These are phyloP conservation scores for Nematostella vectensis DNA, from an alignment of 92 coral and sea anemone species.

Conservation along the genomic window DNA sequence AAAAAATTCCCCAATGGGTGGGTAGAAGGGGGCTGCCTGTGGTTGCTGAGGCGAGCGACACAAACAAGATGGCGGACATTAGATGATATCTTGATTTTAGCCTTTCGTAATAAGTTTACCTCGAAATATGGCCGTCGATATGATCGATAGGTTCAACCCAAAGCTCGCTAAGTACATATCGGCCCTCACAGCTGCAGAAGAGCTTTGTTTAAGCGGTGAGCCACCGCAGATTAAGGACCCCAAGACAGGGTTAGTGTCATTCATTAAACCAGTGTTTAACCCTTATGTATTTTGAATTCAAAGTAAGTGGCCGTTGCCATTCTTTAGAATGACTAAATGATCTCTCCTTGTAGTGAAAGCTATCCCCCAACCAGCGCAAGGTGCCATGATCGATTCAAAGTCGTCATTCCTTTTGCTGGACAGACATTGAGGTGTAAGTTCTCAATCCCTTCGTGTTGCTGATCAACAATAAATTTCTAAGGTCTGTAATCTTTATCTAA, in stretches of 20 bases:
- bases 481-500: not conserved
- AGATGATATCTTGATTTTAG: no score
- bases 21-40: no score
- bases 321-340: no score
- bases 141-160: slow-evolving; percentile 53
- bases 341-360: no score
- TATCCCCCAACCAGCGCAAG: slow-evolving; percentile 31
- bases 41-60: no score
- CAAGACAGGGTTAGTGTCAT: slow-evolving; percentile 58
- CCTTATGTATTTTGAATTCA: not conserved
- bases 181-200: slow-evolving; percentile 39
- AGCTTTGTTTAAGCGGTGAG: slow-evolving; percentile 60
- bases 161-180: slow-evolving; percentile 48
- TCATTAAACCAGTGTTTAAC: not conserved
- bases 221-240: slow-evolving; percentile 50
- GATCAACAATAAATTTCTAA: not conserved
- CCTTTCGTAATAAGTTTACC: no score
- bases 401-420: slow-evolving; percentile 91
- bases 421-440: slow-evolving; percentile 73
- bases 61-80: no score
- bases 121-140: slow-evolving; percentile 64
- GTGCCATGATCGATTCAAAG: slow-evolving; percentile 73
- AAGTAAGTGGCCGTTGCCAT: no score
- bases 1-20: no score
- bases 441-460: not conserved